Base-by-base conservation (phyloP, 2,888 invertebrate species). In the Thyatira batis region DNA sequence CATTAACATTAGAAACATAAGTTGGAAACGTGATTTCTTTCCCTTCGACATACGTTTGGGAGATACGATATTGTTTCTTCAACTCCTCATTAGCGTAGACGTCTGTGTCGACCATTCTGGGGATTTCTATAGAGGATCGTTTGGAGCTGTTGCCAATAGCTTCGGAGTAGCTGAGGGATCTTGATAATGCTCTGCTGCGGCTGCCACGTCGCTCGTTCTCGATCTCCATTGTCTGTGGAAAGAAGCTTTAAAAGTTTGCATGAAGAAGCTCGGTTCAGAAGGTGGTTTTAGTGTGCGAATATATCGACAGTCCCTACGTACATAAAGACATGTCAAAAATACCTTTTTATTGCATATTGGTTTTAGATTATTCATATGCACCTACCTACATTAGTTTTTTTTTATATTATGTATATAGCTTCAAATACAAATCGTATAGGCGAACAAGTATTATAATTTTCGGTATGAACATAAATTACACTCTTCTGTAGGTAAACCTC, bases 21-120 rank as follows among this genome's bases (percentile, higher is more conserved):
- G 69, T 69, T 1, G 85, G 82, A 20, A 90, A 90, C 0, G 78
- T 63, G 1, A 91, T 89, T 69, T 91, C 90, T 58, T 84, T 89
- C 0, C 91, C 91, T 80, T 92, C 92, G 0, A 91, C 89, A 43
- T 89, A 89, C 0, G 85, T 87, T 69, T 91, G 91, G 0, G 89
- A 90, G 55, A 91, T 90, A 51, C 91, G 74, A 54, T 81, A 89
- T 1, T 91, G 87, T 60, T 88, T 89, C 55, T 88, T 90, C 0
- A 89, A 59, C 60, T 92, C 90, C 63, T 91, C 91, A 49, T 92
- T 92, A 0, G 77, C 73, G 57, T 92, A 92, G 0, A 92, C 91
- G 8, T 91, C 90, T 9, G 89, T 85, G 62, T 88, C 65, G 0
- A 64, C 80, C 0, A 92, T 85, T 27, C 76, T 79, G 11, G 89